A percentile compares a stretch with the other conserved stretches of the same genome.
These are phyloP conservation scores for Pyrrhia umbra DNA, from an alignment of 2,888 invertebrate species.

Conservation along the genomic window DNA sequence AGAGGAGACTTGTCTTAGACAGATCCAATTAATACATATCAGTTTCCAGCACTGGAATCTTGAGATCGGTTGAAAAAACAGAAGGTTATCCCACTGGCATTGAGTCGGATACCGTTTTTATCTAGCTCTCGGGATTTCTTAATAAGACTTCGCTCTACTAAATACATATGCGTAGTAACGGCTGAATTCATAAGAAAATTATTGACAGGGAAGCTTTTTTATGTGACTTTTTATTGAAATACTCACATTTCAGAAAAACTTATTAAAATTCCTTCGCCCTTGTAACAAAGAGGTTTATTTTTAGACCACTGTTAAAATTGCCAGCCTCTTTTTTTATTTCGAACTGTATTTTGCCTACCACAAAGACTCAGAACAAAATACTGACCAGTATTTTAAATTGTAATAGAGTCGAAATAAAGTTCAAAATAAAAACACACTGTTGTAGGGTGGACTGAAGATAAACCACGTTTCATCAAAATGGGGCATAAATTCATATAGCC, in stretches of 20 bases:
- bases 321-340: not conserved
- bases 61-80: slow-evolving; percentile 21
- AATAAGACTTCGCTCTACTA: slow-evolving; percentile 24
- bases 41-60: slow-evolving; percentile 24
- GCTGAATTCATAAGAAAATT: slow-evolving; percentile 3
- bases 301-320: not conserved
- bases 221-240: not conserved
- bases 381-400: no score
- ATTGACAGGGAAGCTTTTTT: not conserved
- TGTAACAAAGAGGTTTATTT: not conserved
- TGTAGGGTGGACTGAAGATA: not conserved
- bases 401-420: not conserved
- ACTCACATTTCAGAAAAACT: not conserved
- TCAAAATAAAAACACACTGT: not conserved
- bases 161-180: not conserved
- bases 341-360: no score
- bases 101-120: slow-evolving; percentile 36
- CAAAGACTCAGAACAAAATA: no score
- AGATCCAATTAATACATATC: slow-evolving; percentile 42
- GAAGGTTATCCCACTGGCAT: slow-evolving; percentile 22
- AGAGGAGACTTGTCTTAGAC: slow-evolving; percentile 1
- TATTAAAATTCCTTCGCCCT: not conserved
- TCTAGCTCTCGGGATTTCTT: slow-evolving; percentile 16
- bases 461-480: slow-evolving; percentile 1
- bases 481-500: not conserved